Conservation (phyloP, 2,113 vertebrate species). For the Peromyscus leucopus region DNA sequence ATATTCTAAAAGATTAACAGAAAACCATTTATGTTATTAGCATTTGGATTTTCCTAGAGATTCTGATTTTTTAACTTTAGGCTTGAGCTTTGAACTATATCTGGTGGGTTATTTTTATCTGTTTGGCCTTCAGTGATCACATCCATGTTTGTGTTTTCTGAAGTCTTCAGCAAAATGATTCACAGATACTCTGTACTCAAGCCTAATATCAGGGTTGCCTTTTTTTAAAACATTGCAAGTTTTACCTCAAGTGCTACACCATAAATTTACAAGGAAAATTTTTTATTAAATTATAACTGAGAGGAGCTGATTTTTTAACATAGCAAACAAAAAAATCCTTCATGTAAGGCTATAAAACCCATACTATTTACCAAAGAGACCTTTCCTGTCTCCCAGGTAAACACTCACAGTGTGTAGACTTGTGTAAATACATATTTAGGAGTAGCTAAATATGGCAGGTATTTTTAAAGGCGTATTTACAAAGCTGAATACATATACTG, state of each 20-base stretch:
- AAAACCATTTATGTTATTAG: background rate
- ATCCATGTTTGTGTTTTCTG: constrained; percentile 39
- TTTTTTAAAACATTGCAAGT: constrained; percentile 42
- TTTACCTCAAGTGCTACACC: constrained; percentile 79
- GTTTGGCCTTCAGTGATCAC: constrained; percentile 64
- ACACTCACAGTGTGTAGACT: constrained; percentile 85
- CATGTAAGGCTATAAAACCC: constrained; percentile 83
- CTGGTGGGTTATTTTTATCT: constrained; percentile 69
- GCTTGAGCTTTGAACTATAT: constrained; percentile 54
- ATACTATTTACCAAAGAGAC: constrained; percentile 84
- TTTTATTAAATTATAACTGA: constrained; percentile 83
- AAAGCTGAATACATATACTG: constrained; percentile 86
- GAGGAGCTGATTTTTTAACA: constrained; percentile 80
- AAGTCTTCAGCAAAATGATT: constrained; percentile 71
- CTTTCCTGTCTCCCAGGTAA: constrained; percentile 88
- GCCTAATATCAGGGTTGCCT: constrained; percentile 57
- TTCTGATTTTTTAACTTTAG: constrained; percentile 29
- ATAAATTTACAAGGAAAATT: constrained; percentile 76
- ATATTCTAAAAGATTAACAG: constrained; percentile 28
- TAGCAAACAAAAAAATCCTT: constrained; percentile 86
- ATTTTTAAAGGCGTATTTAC: constrained; percentile 87
- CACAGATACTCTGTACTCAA: constrained; percentile 71
- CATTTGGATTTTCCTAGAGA: constrained; percentile 59
- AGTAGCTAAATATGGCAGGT: constrained; percentile 86
- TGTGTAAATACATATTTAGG: constrained; percentile 87